Conservation (phyloP, 2,888 invertebrate genomes). For the Harpalus rufipes region DNA sequence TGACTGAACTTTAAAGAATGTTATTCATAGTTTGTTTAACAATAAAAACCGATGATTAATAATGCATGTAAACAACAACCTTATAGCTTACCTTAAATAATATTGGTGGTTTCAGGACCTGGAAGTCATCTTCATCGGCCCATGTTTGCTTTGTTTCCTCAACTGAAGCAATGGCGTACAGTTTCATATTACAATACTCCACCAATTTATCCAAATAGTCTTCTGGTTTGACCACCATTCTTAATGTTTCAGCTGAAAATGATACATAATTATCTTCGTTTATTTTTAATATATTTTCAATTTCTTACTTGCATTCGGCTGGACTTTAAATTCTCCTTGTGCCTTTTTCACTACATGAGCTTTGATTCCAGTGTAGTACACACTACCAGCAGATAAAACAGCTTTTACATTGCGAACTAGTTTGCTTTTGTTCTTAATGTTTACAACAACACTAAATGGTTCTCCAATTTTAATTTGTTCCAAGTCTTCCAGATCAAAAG, state of each 20-base stretch:
- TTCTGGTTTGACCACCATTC: slow-evolving; percentile 81
- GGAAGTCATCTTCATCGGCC: slow-evolving; percentile 91
- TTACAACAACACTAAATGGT: slow-evolving; percentile 83
- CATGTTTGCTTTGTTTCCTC: slow-evolving; percentile 90
- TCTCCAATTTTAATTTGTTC: slow-evolving; percentile 86
- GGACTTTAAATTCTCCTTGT: slow-evolving; percentile 82
- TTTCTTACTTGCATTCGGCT: slow-evolving; percentile 82
- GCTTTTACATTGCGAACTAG: slow-evolving; percentile 83
- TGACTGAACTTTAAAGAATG: too few species aligned
- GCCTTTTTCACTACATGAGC: slow-evolving; percentile 85
- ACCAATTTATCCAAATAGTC: slow-evolving; percentile 89
- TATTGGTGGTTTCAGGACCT: slow-evolving; percentile 86
- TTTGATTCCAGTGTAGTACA: slow-evolving; percentile 88
- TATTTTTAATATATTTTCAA: slow-evolving; percentile 18
- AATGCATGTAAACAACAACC: not conserved
- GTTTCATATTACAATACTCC: slow-evolving; percentile 89
- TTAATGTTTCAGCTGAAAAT: slow-evolving; percentile 79
- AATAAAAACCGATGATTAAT: not conserved
- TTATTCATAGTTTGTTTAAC: too few species aligned
- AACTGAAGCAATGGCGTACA: slow-evolving; percentile 88
- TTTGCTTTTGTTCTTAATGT: slow-evolving; percentile 82
- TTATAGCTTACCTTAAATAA: slow-evolving; percentile 81
- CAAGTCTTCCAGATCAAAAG: slow-evolving; percentile 84
- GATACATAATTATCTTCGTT: not conserved
- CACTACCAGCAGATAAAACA: slow-evolving; percentile 83